Evolutionary conservation across 92 coral and sea anemone species (phyloP).

Genomic region (Epizoanthus rinbou): DNA sequence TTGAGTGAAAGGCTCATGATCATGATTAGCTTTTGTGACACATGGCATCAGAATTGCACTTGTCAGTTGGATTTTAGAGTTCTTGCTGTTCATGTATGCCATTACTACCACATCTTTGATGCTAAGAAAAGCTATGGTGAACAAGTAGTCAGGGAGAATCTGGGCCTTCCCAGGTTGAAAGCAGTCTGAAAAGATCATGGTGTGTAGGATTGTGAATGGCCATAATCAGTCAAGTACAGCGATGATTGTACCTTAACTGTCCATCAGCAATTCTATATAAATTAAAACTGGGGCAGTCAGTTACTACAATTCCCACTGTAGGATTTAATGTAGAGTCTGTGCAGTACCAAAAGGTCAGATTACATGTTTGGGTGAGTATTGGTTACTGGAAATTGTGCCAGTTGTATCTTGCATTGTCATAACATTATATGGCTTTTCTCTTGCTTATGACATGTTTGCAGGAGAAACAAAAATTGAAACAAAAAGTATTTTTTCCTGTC

Average conservation of each 20-base stretch:
- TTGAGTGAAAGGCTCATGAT: too few relatives aligned
- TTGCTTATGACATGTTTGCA: too few relatives aligned
- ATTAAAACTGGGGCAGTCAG: slow-evolving; percentile 97
- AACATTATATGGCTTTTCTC: too few relatives aligned
- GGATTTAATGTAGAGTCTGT: slow-evolving; percentile 99
- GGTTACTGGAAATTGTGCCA: background rate
- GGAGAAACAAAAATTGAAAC: too few relatives aligned
- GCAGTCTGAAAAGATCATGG: too few relatives aligned
- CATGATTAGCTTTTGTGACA: too few relatives aligned
- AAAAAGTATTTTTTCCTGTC: too few relatives aligned
- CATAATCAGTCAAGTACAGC: background rate
- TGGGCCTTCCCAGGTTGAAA: too few relatives aligned
- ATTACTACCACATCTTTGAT: background rate
- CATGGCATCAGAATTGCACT: too few relatives aligned
- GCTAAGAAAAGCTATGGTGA: background rate
- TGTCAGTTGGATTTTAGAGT: too few relatives aligned
- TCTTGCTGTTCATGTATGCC: background rate
- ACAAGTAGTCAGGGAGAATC: too few relatives aligned
- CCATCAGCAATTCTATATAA: slow-evolving; percentile 90
- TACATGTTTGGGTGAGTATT: slow-evolving; percentile 97
- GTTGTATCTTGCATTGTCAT: background rate
- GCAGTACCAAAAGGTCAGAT: slow-evolving; percentile 82
- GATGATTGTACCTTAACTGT: slow-evolving; percentile 49
- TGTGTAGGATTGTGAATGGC: too few relatives aligned
- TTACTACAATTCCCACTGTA: slow-evolving; percentile 97